A percentile compares a stretch with the other conserved stretches of the same genome.
Evolutionary conservation across 2,888 invertebrate genomes (phyloP).

Genomic region (Pachliopta kotzebuea): DNA sequence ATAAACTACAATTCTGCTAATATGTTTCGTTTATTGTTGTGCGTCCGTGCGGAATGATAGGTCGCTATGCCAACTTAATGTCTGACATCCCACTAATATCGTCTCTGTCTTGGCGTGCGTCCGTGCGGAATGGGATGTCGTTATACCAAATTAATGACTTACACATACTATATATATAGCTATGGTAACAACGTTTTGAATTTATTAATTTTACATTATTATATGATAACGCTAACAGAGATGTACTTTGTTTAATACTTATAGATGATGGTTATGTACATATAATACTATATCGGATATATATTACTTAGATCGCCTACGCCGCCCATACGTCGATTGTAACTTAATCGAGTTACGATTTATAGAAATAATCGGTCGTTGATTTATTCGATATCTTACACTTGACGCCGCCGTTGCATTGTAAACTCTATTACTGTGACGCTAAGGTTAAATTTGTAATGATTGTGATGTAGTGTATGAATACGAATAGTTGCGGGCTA

Average conservation of each 20-base stretch:
- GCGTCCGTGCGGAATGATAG: too few relatives aligned
- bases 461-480: conserved; percentile 40
- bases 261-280: not conserved
- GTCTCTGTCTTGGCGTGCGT: too few relatives aligned
- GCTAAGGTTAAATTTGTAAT: conserved; percentile 40
- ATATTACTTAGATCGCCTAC: conserved; percentile 27
- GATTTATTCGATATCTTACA: conserved; percentile 62
- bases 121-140: too few relatives aligned
- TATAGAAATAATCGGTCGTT: conserved; percentile 77
- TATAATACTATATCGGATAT: conserved; percentile 15
- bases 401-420: conserved; percentile 32
- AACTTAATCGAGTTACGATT: conserved; percentile 78
- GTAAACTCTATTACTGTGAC: conserved; percentile 26
- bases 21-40: too few relatives aligned
- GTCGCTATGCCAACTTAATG: too few relatives aligned
- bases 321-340: conserved; percentile 57
- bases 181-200: too few relatives aligned
- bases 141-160: too few relatives aligned
- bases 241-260: not conserved
- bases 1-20: too few relatives aligned
- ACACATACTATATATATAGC: too few relatives aligned
- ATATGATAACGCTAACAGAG: too few relatives aligned
- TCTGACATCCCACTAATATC: too few relatives aligned
- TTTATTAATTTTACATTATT: too few relatives aligned
- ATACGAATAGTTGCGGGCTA: conserved; percentile 73